Evolutionary conservation across 2,888 invertebrate species (phyloP).

Genomic region (Chymomyza caudatula): DNA sequence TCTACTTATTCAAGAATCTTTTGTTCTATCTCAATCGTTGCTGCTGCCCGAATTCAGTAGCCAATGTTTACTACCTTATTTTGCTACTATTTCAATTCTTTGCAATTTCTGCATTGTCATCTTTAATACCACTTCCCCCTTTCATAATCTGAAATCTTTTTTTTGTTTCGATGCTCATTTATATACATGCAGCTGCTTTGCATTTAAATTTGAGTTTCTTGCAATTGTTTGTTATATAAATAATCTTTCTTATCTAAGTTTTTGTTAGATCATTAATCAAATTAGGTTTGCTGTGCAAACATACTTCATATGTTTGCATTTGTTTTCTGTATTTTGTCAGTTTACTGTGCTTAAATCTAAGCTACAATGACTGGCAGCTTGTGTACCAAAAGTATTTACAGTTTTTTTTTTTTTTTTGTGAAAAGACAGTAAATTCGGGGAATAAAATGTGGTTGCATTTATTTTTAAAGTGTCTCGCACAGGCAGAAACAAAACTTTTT

Average conservation of each 20-base stretch:
- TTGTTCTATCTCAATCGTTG: constrained; percentile 29
- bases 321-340: neutral
- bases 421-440: neutral
- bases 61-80: constrained; percentile 33
- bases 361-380: neutral
- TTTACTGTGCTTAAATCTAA: neutral
- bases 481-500: too few relatives aligned
- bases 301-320: neutral
- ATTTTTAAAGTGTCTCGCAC: neutral
- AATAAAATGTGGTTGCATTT: neutral
- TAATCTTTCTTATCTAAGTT: constrained; percentile 5
- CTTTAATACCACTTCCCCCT: constrained; percentile 4
- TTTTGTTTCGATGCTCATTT: neutral
- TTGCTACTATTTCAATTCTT: constrained; percentile 14
- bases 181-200: constrained; percentile 17
- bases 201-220: constrained; percentile 11
- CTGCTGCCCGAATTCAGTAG: constrained; percentile 37
- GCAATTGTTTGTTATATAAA: constrained; percentile 3
- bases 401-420: too few relatives aligned
- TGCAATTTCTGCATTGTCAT: constrained; percentile 36
- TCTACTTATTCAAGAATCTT: too few relatives aligned
- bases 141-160: neutral
- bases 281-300: constrained; percentile 8
- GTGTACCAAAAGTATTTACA: too few relatives aligned
- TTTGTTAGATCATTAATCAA: constrained; percentile 17